Evolutionary conservation across 1,140 invertebrate species (phyloP).

Genomic region (Diachasmimorpha longicaudata): DNA sequence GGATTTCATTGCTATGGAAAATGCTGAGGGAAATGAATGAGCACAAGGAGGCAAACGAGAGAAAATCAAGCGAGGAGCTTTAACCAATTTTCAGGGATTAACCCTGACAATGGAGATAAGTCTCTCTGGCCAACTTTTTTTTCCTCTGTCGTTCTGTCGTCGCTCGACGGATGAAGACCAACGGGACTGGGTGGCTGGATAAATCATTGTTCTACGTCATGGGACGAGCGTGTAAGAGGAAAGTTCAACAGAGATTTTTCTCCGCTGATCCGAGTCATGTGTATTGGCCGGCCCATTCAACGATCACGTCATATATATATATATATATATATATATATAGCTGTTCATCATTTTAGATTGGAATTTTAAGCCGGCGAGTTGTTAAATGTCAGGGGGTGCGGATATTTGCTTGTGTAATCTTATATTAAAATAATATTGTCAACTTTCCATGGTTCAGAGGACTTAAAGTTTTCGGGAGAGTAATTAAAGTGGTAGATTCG

Average conservation of each 20-base stretch:
- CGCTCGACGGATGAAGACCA: background rate
- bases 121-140: background rate
- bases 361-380: too few relatives aligned
- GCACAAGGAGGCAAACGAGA: background rate
- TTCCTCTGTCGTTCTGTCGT: background rate
- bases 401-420: too few relatives aligned
- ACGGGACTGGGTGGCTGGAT: background rate
- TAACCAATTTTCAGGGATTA: slow-evolving; percentile 3
- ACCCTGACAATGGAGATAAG: slow-evolving; percentile 6
- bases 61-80: background rate
- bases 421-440: too few relatives aligned
- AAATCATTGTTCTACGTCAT: background rate
- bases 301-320: too few relatives aligned
- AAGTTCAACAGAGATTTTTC: background rate
- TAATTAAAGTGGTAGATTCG: background rate
- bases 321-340: too few relatives aligned
- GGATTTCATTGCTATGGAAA: background rate
- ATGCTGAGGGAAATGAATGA: background rate
- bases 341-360: too few relatives aligned
- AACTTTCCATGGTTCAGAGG: background rate
- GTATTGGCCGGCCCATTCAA: background rate
- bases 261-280: background rate
- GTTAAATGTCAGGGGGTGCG: too few relatives aligned
- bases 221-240: background rate
- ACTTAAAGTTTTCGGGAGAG: background rate